Base-by-base conservation (phyloP, 1,140 invertebrate genomes). In the Argopecten irradians region DNA sequence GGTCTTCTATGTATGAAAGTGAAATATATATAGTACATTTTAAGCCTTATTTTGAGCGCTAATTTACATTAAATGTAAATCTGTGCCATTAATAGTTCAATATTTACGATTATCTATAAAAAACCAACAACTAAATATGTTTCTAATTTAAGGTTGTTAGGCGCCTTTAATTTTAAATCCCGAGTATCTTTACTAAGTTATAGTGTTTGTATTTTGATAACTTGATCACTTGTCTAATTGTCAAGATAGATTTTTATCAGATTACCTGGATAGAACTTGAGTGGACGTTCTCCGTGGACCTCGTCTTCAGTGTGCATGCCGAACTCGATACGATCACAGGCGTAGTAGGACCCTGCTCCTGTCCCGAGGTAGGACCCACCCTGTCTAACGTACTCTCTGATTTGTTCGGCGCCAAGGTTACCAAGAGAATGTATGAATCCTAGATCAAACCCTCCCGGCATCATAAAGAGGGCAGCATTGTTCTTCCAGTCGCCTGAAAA, bases 341-440 rank as follows among this genome's bases (percentile, higher is more conserved):
- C 95, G 88, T 94, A 95, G 87, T 95, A 95, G 9, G 91, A 94
- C 22, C 95, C 95, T 35, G 94, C 94, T 90, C 95, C 95, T 0
- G 95, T 90, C 0, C 95, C 95, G 0, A 95, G 86, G 86, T 95
- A 95, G 0, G 88, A 89, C 13, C 95, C 95, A 36, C 95, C 95
- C 5, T 90, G 7, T 13, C 89, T 19, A 1, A 95, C 94, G 92
- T 93, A 95, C 0, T 90, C 83, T 32, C 90, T 86, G 13, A 95
- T 93, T 11, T 90, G 86, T 8, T 89, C 32, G 22, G 91, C 88
- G 0, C 95, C 95, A 19, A 89, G 84, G 34, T 87, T 14, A 13
- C 92, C 93, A 5, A 95, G 86, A 34, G 92, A 89, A 9, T 90
- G 28, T 9, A 94, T 92, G 86, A 93, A 94, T 19, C 95, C 95